Conservation (phyloP, 2,797 vertebrate genomes). For the Channa striata region DNA sequence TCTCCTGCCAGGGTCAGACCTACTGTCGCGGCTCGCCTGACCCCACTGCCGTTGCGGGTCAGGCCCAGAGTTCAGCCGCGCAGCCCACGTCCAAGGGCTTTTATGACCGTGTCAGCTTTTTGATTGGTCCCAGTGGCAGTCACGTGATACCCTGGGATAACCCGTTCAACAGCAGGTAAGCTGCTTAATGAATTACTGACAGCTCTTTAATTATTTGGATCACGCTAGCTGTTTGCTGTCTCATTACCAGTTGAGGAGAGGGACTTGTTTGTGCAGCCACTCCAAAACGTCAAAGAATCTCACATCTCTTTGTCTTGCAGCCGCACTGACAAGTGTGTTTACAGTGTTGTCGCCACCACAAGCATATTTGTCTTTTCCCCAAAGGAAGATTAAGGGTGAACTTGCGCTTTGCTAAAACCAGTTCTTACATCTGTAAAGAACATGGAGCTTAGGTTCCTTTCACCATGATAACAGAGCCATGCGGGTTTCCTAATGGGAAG, state of each 20-base stretch:
- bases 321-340: conserved; percentile 67
- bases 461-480: conserved; percentile 11
- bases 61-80: conserved; percentile 84
- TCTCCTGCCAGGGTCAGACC: conserved; percentile 93
- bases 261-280: conserved; percentile 67
- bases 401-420: conserved; percentile 24
- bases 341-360: conserved; percentile 38
- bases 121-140: conserved; percentile 92
- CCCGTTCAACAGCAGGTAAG: conserved; percentile 96
- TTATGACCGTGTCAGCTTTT: conserved; percentile 93
- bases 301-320: conserved; percentile 61
- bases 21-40: conserved; percentile 96
- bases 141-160: conserved; percentile 93
- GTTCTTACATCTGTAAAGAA: conserved; percentile 16
- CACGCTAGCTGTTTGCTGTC: conserved; percentile 60
- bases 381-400: conserved; percentile 38
- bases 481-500: conserved; percentile 23
- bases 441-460: conserved; percentile 29
- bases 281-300: conserved; percentile 46
- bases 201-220: conserved; percentile 64
- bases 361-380: conserved; percentile 21
- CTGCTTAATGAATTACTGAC: conserved; percentile 46
- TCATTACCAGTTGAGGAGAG: conserved; percentile 54
- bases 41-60: conserved; percentile 89
- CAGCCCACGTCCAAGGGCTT: conserved; percentile 91